Conservation (phyloP, 2,888 invertebrate species). For the Conchocele bisecta region DNA sequence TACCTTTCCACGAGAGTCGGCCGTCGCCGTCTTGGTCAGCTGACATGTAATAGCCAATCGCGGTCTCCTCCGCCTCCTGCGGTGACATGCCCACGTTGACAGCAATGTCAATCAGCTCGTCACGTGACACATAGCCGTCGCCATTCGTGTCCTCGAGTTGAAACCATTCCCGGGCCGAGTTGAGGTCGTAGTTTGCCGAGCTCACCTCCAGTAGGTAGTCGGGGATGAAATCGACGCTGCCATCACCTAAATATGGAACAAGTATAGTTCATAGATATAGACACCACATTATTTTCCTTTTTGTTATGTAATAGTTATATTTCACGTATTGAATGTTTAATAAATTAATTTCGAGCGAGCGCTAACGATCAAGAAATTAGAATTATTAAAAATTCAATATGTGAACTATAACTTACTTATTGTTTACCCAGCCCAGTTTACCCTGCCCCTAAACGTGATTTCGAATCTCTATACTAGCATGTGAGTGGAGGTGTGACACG, state of each 20-base stretch:
- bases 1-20: constrained; percentile 72
- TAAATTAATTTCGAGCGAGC: too few relatives aligned
- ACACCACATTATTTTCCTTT: too few relatives aligned
- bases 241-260: constrained; percentile 71
- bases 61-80: constrained; percentile 66
- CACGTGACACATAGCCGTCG: constrained; percentile 68
- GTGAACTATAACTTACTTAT: too few relatives aligned
- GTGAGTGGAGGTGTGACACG: too few relatives aligned
- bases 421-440: too few relatives aligned
- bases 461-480: too few relatives aligned
- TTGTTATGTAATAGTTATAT: too few relatives aligned
- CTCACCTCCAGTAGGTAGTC: constrained; percentile 73
- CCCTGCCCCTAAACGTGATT: too few relatives aligned
- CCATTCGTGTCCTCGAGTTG: constrained; percentile 71
- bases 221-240: constrained; percentile 74
- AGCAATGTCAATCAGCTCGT: constrained; percentile 71
- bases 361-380: too few relatives aligned
- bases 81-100: constrained; percentile 66
- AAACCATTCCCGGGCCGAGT: constrained; percentile 74
- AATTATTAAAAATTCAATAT: too few relatives aligned
- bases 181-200: constrained; percentile 64
- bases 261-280: too few relatives aligned
- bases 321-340: too few relatives aligned
- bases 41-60: constrained; percentile 71
- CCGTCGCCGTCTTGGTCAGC: constrained; percentile 70